phyloP scores from a whole-genome alignment of 2,113 vertebrate genomes.

The Oreotragus oreotragus region DNA sequence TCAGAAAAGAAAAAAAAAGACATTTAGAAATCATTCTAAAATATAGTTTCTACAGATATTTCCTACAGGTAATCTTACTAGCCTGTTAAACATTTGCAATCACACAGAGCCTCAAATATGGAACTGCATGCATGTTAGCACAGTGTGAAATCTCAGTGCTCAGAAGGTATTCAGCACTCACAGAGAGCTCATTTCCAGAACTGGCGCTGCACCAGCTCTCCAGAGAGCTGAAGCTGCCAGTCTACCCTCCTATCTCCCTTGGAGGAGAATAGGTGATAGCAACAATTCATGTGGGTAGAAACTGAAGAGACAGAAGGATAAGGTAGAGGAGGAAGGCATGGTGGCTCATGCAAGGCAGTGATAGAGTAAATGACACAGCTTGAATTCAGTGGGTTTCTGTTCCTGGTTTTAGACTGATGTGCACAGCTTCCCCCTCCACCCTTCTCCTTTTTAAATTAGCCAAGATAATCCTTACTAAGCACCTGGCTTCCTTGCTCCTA shows the following conservation, averaged over 20 bases:
- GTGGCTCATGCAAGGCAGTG: neutral
- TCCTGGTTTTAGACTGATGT: slow-evolving; percentile 28
- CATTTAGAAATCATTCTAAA: slow-evolving; percentile 40
- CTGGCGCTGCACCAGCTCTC: slow-evolving; percentile 15
- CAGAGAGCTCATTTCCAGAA: slow-evolving; percentile 56
- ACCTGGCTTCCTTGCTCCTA: slow-evolving; percentile 58
- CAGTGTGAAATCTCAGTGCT: neutral
- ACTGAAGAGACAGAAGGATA: slow-evolving; percentile 45
- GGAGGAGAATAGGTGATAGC: slow-evolving; percentile 33
- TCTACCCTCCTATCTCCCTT: slow-evolving; percentile 43
- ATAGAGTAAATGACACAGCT: slow-evolving; percentile 55
- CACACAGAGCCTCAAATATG: slow-evolving; percentile 63
- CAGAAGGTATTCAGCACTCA: slow-evolving; percentile 4
- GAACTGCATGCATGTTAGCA: slow-evolving; percentile 51
- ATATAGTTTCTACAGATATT: slow-evolving; percentile 43
- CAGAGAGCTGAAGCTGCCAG: slow-evolving; percentile 29
- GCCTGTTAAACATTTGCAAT: slow-evolving; percentile 62
- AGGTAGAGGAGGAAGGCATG: neutral
- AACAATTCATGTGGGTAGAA: slow-evolving; percentile 56
- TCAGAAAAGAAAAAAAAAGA: slow-evolving; percentile 28
- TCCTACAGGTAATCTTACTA: slow-evolving; percentile 58
- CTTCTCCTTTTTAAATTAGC: slow-evolving; percentile 47
- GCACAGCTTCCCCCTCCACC: neutral
- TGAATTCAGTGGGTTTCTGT: slow-evolving; percentile 43
- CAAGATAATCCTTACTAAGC: slow-evolving; percentile 54